phyloP scores from a whole-genome alignment of 2,797 vertebrate genomes.

The Pachyuromys duprasi region DNA sequence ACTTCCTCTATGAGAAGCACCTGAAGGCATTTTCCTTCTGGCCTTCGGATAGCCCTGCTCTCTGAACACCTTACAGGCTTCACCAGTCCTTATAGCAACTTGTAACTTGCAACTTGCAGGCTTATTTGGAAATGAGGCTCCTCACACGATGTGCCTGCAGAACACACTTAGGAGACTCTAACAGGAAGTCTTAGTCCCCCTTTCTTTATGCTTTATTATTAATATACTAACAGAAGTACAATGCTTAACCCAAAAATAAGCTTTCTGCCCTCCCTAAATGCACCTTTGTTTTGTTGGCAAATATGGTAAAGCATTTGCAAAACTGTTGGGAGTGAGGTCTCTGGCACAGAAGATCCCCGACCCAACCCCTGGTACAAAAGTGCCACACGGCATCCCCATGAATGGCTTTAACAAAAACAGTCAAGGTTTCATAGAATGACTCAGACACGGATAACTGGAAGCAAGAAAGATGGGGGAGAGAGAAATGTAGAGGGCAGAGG shows the following conservation, averaged over 20 bases:
- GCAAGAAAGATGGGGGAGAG: neutral
- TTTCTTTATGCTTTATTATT: neutral
- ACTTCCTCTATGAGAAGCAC: neutral
- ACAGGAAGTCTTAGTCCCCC: neutral
- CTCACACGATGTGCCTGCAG: neutral
- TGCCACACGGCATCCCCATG: neutral
- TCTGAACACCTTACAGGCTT: neutral
- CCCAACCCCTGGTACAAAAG: neutral
- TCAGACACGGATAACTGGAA: neutral
- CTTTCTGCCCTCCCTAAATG: neutral
- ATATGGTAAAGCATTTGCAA: neutral
- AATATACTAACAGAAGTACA: neutral
- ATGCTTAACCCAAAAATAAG: neutral
- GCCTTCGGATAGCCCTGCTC: neutral
- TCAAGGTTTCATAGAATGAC: neutral
- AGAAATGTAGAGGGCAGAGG: neutral
- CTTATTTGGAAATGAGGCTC: neutral
- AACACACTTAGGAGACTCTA: neutral
- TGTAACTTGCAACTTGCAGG: neutral
- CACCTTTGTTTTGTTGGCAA: neutral
- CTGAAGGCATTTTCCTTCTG: neutral
- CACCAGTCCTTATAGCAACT: no score
- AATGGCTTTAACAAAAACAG: neutral
- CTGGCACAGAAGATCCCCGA: neutral
- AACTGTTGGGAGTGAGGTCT: neutral